Evolutionary conservation across 2,888 invertebrate genomes (phyloP).

Genomic region (Andrena hattorfiana): DNA sequence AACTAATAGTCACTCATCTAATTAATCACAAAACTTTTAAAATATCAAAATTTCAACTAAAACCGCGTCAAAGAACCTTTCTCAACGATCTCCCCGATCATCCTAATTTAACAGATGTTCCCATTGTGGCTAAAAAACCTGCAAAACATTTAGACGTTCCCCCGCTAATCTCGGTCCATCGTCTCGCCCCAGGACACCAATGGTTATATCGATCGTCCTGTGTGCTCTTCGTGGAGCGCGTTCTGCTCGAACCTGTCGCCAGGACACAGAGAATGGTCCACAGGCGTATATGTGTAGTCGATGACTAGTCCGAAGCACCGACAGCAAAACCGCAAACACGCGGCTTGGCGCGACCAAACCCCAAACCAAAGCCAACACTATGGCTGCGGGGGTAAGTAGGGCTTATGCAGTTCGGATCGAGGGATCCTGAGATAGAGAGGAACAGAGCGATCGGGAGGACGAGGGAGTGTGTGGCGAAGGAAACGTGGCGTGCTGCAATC

Average conservation of each 20-base stretch:
- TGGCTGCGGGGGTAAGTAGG: conserved; percentile 79
- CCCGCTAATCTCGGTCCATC: conserved; percentile 44
- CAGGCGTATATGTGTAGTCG: conserved; percentile 46
- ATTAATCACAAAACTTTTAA: too few relatives aligned
- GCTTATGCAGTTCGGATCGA: conserved; percentile 78
- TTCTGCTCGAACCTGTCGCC: conserved; percentile 64
- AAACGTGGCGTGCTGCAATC: conserved; percentile 48
- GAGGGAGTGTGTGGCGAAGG: conserved; percentile 18
- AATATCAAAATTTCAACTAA: too few relatives aligned
- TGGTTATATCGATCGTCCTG: conserved; percentile 67
- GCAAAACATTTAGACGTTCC: conserved; percentile 38
- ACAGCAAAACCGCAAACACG: conserved; percentile 84
- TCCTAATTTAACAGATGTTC: background rate
- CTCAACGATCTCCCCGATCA: background rate
- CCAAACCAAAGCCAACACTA: conserved; percentile 84
- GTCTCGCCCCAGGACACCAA: conserved; percentile 54
- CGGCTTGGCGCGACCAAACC: conserved; percentile 83
- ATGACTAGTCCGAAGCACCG: conserved; percentile 80
- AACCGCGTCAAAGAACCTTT: background rate
- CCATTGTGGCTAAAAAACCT: background rate
- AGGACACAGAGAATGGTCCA: conserved; percentile 51
- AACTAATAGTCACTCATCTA: too few relatives aligned
- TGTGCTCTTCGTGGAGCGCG: conserved; percentile 40
- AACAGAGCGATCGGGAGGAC: background rate
- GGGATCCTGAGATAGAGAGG: conserved; percentile 29